These are phyloP conservation scores for Caenorhabditis remanei DNA, from an alignment of 1,140 invertebrate genomes.

Conservation along the genomic window DNA sequence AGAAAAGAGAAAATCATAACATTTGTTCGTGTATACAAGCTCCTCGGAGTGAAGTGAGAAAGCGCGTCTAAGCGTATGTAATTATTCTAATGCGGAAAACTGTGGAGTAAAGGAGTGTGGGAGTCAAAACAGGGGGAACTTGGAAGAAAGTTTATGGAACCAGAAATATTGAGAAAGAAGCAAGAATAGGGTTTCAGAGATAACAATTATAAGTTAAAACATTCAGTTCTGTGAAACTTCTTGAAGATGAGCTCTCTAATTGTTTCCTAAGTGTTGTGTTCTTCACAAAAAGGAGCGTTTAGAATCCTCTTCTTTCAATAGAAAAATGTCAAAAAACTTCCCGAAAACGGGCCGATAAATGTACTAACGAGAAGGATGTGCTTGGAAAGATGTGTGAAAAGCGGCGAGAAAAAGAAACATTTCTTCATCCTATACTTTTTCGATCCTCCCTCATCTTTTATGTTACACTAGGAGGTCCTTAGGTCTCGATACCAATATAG, in stretches of 20 bases:
- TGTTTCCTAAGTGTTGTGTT: neutral
- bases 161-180: too few relatives aligned
- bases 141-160: neutral
- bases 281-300: neutral
- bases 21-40: conserved; percentile 6
- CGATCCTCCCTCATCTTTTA: conserved; percentile 7
- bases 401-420: conserved; percentile 39
- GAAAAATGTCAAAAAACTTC: conserved; percentile 30
- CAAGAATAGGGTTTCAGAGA: too few relatives aligned
- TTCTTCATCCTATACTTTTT: conserved; percentile 17
- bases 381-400: conserved; percentile 9
- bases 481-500: neutral
- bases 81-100: conserved; percentile 39
- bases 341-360: neutral
- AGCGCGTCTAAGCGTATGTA: conserved; percentile 44
- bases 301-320: neutral
- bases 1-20: conserved; percentile 14
- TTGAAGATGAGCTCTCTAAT: neutral
- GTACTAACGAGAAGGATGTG: conserved; percentile 54
- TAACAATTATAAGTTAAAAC: too few relatives aligned
- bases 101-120: neutral
- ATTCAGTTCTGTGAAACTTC: too few relatives aligned
- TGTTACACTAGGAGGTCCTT: neutral
- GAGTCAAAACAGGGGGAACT: neutral
- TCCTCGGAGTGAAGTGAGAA: neutral